phyloP scores from a whole-genome alignment of 2,113 vertebrate genomes.

The Melanerpes aurifrons region DNA sequence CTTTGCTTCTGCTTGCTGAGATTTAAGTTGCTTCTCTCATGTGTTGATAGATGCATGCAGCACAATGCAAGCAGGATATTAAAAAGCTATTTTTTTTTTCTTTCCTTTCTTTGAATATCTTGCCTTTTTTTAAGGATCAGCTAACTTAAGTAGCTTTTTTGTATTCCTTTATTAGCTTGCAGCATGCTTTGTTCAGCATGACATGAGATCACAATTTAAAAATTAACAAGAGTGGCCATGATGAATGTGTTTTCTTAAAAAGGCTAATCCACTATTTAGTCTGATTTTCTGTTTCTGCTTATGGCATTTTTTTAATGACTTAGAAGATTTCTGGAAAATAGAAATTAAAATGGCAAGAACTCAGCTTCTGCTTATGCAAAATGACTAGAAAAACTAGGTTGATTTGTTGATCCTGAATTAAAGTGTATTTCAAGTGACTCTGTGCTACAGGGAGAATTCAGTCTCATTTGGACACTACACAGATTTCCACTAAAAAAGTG shows the following conservation, averaged over 20 bases:
- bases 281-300: not conserved
- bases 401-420: not conserved
- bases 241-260: not conserved
- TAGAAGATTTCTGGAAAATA: not conserved
- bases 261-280: constrained; percentile 1
- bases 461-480: not conserved
- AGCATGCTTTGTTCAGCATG: constrained; percentile 33
- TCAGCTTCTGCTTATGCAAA: not conserved
- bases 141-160: not conserved
- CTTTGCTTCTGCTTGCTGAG: constrained; percentile 19
- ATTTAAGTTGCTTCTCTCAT: constrained; percentile 36
- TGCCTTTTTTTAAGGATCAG: not conserved
- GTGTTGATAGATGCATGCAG: not conserved
- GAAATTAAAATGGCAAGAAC: constrained; percentile 3
- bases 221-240: not conserved
- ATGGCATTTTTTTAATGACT: not conserved
- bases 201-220: constrained; percentile 17
- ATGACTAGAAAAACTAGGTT: not conserved
- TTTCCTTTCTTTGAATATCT: constrained; percentile 12
- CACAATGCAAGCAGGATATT: constrained; percentile 48
- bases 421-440: not conserved
- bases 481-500: not conserved
- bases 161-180: constrained; percentile 22
- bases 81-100: constrained; percentile 48
- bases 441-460: not conserved